These are phyloP conservation scores for Calyptommatus sinebrachiatus DNA, from an alignment of 2,113 vertebrate genomes.

Conservation along the genomic window DNA sequence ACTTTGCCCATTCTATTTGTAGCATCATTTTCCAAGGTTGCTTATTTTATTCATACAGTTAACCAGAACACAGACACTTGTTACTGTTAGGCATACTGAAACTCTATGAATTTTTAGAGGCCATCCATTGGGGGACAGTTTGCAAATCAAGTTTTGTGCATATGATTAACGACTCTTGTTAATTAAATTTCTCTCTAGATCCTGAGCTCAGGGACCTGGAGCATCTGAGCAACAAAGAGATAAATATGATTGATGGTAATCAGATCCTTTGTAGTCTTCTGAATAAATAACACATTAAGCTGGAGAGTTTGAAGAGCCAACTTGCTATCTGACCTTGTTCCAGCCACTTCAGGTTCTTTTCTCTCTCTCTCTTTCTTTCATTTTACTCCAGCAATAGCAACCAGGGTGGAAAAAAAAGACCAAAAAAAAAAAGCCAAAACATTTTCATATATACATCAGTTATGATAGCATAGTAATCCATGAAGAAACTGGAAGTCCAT, in stretches of 20 bases:
- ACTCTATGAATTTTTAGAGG: neutral
- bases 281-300: constrained; percentile 13
- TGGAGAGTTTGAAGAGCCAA: neutral
- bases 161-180: constrained; percentile 18
- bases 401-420: no score
- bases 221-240: neutral
- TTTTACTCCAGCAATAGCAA: neutral
- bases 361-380: no score
- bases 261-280: constrained; percentile 9
- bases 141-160: constrained; percentile 13
- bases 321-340: constrained; percentile 2
- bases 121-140: constrained; percentile 24
- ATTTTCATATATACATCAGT: no score
- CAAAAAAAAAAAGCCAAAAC: no score
- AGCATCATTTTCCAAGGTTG: neutral
- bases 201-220: constrained; percentile 19
- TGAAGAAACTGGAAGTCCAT: neutral
- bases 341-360: constrained; percentile 1
- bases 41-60: neutral
- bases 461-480: neutral
- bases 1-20: neutral
- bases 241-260: constrained; percentile 35
- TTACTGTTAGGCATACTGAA: neutral
- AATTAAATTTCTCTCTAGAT: constrained; percentile 19
- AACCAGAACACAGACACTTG: neutral